Base-by-base conservation (phyloP, 2,888 invertebrate genomes). In the Campoletis raptor region DNA sequence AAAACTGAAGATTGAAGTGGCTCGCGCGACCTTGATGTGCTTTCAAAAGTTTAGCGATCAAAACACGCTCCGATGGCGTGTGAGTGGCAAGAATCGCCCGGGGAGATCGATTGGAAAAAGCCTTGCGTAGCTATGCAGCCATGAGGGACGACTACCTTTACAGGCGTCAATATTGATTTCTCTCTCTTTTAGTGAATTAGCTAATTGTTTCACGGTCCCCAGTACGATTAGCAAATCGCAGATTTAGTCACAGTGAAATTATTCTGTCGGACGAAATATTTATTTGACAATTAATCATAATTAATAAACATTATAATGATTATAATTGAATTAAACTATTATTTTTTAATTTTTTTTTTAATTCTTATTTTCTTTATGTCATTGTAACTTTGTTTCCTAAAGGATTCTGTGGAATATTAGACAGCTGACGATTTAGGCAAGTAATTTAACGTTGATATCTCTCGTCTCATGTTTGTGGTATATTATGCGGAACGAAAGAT, bases 41-140 rank as follows among this genome's bases (percentile, higher is more conserved):
- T 86, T 87, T 86, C 78, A 86, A 74, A 81, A 87, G 81, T 87
- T 87, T 83, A 83, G 40, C 81, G 85, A 83, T 80, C 81, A 52
- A 72, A 70, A 76, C 81, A 61, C 66, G 81, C 66, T 80, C 40
- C 78, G 76, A 86, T 74, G 52, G 86, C 52, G 66, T 54, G 78
- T 42, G 73, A 48, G 37, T 77, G 37, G 70, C 77, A 45, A 73
- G 64, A 81, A 64, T 73, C n/a, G 76, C 40, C 42, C 30, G 48
- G 12, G 52, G 57, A 66, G 83, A 83, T 74, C 85, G 52, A 84
- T 86, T 83, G 83, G 72, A 81, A 81, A 83, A 86, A 83, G 77
- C 86, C 86, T 86, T 81, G 86, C 86, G 83, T 83, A 77, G 66
- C 77, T 54, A 78, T 73, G 52, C 76, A 37, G 54, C 48, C 83